Conservation (phyloP, 2,797 vertebrate genomes). For the Platyrinchus mystaceus region DNA sequence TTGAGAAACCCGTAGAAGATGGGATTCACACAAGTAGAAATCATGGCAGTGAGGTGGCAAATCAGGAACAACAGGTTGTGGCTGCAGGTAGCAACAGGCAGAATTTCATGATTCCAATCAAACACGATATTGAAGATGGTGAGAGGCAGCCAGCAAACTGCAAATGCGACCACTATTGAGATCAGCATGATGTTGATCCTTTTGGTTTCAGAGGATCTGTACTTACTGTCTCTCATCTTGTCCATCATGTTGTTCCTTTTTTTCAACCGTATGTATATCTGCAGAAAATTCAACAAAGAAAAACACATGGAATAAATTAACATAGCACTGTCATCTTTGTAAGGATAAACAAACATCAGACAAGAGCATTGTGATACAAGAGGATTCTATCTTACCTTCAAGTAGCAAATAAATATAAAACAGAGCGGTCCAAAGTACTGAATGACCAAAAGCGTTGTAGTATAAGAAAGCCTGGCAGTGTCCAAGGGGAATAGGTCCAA, state of each 20-base stretch:
- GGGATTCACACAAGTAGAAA: slow-evolving; percentile 87
- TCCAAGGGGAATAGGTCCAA: slow-evolving; percentile 82
- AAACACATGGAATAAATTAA: neutral
- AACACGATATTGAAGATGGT: slow-evolving; percentile 86
- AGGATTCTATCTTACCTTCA: slow-evolving; percentile 79
- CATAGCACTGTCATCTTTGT: neutral
- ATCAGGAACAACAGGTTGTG: slow-evolving; percentile 86
- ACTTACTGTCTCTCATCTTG: slow-evolving; percentile 85
- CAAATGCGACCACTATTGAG: slow-evolving; percentile 86
- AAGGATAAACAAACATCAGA: neutral
- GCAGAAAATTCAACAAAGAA: slow-evolving; percentile 41
- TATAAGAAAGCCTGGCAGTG: slow-evolving; percentile 81
- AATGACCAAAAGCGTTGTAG: slow-evolving; percentile 82
- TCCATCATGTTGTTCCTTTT: slow-evolving; percentile 85
- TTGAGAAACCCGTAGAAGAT: slow-evolving; percentile 89
- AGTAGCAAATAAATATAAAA: slow-evolving; percentile 89
- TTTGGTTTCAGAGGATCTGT: slow-evolving; percentile 82
- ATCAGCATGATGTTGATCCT: slow-evolving; percentile 87
- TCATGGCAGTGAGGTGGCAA: slow-evolving; percentile 87
- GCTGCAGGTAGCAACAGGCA: slow-evolving; percentile 79
- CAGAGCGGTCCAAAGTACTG: slow-evolving; percentile 85
- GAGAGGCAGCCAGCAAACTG: slow-evolving; percentile 87
- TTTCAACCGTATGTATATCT: slow-evolving; percentile 86
- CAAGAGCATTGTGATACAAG: neutral
- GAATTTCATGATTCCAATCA: slow-evolving; percentile 86